Evolutionary conservation across 2,888 invertebrate species (phyloP).

Genomic region (Lordiphosa andalusiaca): DNA sequence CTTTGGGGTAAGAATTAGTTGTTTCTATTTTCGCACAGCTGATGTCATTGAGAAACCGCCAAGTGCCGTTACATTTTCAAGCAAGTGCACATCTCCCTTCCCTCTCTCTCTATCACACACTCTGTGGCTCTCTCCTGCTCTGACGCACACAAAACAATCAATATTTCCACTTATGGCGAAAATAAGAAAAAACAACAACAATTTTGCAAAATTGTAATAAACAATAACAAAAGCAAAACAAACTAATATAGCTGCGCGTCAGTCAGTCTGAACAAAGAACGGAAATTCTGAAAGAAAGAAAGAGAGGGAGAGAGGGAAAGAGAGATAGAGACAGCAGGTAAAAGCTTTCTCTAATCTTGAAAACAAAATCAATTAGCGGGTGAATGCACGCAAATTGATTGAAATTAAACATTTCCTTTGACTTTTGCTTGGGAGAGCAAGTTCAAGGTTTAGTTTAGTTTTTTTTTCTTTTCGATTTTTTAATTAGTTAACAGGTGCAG

Average conservation of each 20-base stretch:
- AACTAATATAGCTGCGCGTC: slow-evolving; percentile 51
- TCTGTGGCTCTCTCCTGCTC: background rate
- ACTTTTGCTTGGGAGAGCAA: slow-evolving; percentile 1
- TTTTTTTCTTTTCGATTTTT: background rate
- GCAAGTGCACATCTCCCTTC: background rate
- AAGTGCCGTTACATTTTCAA: slow-evolving; percentile 37
- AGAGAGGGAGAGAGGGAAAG: slow-evolving; percentile 7
- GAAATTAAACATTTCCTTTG: slow-evolving; percentile 19
- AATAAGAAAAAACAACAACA: slow-evolving; percentile 35
- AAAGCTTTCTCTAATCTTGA: slow-evolving; percentile 50
- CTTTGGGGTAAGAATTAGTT: slow-evolving; percentile 32
- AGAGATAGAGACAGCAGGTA: slow-evolving; percentile 23
- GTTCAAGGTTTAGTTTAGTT: slow-evolving; percentile 5
- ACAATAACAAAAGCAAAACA: slow-evolving; percentile 21
- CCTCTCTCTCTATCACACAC: background rate
- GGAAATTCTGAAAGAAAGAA: slow-evolving; percentile 1
- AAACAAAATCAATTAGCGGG: slow-evolving; percentile 55
- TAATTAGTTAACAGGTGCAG: slow-evolving; percentile 2
- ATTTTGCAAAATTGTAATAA: slow-evolving; percentile 26
- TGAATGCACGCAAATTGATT: slow-evolving; percentile 44
- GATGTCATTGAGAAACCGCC: slow-evolving; percentile 48
- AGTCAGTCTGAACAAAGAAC: slow-evolving; percentile 51
- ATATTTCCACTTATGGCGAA: slow-evolving; percentile 56
- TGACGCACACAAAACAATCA: slow-evolving; percentile 52
- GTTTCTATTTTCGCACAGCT: slow-evolving; percentile 50